These are phyloP conservation scores for Bos indicus DNA, from an alignment of 2,113 vertebrate species.

Conservation along the genomic window DNA sequence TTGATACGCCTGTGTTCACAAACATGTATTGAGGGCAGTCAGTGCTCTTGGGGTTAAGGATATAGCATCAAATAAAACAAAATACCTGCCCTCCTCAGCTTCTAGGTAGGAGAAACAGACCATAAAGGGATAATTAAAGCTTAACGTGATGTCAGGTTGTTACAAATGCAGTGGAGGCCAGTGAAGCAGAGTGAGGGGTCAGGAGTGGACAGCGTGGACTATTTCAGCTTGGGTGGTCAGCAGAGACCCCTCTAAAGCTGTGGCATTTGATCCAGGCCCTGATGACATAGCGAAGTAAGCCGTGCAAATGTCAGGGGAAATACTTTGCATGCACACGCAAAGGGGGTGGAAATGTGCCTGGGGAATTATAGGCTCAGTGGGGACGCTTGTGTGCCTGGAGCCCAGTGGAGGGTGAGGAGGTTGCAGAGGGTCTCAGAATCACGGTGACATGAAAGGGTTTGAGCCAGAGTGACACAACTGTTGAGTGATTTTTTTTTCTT, in stretches of 20 bases:
- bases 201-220: background rate
- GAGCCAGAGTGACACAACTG: background rate
- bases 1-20: background rate
- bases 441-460: background rate
- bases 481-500: background rate
- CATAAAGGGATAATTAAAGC: background rate
- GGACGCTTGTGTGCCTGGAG: background rate
- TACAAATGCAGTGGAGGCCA: background rate
- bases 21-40: background rate
- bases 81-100: background rate
- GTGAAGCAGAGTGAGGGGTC: background rate
- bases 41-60: background rate
- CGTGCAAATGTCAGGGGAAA: rapidly evolving
- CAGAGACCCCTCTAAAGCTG: background rate
- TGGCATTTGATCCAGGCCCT: background rate
- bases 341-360: background rate
- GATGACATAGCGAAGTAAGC: background rate
- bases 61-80: background rate
- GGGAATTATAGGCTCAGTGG: rapidly evolving
- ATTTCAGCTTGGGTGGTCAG: background rate
- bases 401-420: too few species aligned
- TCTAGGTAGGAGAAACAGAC: background rate
- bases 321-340: background rate
- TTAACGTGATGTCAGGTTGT: background rate
- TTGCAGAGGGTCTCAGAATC: background rate